These are phyloP conservation scores for Crocidura indochinensis DNA, from an alignment of 2,797 vertebrate genomes.

Conservation along the genomic window DNA sequence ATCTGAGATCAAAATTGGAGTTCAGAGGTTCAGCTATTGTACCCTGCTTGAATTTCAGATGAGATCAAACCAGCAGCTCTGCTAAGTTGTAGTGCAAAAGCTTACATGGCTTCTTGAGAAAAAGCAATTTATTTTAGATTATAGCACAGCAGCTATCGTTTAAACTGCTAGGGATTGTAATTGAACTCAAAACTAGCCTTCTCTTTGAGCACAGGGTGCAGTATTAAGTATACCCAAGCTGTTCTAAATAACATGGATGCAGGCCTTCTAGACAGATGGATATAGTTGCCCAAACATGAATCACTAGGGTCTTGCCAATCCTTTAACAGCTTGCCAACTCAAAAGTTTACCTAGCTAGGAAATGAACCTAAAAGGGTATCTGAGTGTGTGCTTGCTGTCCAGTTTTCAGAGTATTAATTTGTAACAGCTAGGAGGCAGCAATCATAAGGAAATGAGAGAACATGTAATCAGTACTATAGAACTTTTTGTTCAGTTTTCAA, in stretches of 20 bases:
- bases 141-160: slow-evolving; percentile 88
- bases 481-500: slow-evolving; percentile 52
- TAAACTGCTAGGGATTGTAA: slow-evolving; percentile 89
- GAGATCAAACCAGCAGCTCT: slow-evolving; percentile 83
- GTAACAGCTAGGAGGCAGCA: slow-evolving; percentile 28
- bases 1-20: slow-evolving; percentile 58
- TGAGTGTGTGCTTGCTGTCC: background rate
- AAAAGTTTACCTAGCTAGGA: background rate
- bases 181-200: slow-evolving; percentile 87
- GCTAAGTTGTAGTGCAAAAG: slow-evolving; percentile 82
- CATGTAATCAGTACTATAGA: slow-evolving; percentile 22
- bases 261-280: slow-evolving; percentile 44
- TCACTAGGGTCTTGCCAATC: background rate
- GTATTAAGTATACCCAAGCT: slow-evolving; percentile 80
- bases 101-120: slow-evolving; percentile 88
- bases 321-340: background rate
- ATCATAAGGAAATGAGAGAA: slow-evolving; percentile 58
- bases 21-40: slow-evolving; percentile 78
- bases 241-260: slow-evolving; percentile 68
- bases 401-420: background rate
- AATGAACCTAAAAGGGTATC: background rate
- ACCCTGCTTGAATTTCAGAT: slow-evolving; percentile 86
- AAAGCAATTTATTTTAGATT: slow-evolving; percentile 92
- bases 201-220: slow-evolving; percentile 77
- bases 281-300: background rate